phyloP scores from a whole-genome alignment of 2,797 vertebrate genomes.

The Synanceia verrucosa region DNA sequence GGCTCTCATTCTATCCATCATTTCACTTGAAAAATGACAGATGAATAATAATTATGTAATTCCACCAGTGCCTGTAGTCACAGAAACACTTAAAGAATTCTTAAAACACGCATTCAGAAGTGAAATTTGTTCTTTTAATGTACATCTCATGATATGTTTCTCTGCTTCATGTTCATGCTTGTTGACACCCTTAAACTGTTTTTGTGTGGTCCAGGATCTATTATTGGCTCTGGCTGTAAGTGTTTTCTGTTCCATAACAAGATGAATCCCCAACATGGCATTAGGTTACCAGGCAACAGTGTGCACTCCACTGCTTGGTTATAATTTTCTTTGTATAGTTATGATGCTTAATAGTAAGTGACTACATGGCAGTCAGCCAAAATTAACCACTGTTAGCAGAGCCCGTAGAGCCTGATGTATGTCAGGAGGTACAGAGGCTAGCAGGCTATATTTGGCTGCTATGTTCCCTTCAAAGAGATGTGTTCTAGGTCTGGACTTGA shows the following conservation, averaged over 20 bases:
- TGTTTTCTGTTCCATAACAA: slow-evolving; percentile 77
- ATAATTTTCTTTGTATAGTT: slow-evolving; percentile 75
- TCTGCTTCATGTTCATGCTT: slow-evolving; percentile 39
- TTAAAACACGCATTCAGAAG: background rate
- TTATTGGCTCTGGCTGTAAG: slow-evolving; percentile 70
- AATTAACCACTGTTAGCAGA: slow-evolving; percentile 69
- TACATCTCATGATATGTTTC: slow-evolving; percentile 26
- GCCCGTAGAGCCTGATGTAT: slow-evolving; percentile 65
- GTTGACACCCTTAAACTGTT: slow-evolving; percentile 66
- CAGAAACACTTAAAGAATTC: slow-evolving; percentile 24
- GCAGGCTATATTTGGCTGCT: slow-evolving; percentile 77
- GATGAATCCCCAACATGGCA: slow-evolving; percentile 75
- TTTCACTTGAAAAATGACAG: slow-evolving; percentile 48
- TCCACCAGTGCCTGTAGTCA: slow-evolving; percentile 23
- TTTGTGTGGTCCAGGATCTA: slow-evolving; percentile 65
- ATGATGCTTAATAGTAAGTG: slow-evolving; percentile 76
- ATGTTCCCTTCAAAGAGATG: slow-evolving; percentile 73
- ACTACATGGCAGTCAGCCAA: slow-evolving; percentile 74
- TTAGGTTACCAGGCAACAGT: slow-evolving; percentile 80
- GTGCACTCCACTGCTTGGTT: slow-evolving; percentile 60
- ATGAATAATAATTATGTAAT: slow-evolving; percentile 62
- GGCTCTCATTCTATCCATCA: slow-evolving; percentile 51
- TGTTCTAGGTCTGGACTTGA: slow-evolving; percentile 75
- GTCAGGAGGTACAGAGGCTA: slow-evolving; percentile 64
- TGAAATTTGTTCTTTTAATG: slow-evolving; percentile 21